Percentiles rank a stretch among this genome's conserved stretches.
These are phyloP conservation scores for Steinernema carpocapsae DNA, from an alignment of 2,888 invertebrate species.

Conservation along the genomic window DNA sequence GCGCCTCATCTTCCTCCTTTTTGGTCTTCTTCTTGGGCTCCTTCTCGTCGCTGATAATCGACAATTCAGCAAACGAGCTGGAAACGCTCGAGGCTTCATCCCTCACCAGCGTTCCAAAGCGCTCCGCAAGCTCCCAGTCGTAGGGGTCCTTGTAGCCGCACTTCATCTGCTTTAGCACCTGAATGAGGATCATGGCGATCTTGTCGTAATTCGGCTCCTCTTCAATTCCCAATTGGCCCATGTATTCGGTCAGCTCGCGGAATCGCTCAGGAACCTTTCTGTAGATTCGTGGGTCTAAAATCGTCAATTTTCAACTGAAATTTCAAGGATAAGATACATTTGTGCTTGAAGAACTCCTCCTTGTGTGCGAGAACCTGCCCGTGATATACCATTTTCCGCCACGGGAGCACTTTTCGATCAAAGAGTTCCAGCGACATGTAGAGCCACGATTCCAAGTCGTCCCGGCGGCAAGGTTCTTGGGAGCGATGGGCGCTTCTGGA, in stretches of 20 bases:
- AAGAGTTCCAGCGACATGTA: constrained; percentile 16
- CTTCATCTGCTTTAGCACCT: not conserved
- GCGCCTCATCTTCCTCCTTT: too few species aligned
- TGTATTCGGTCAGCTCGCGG: not conserved
- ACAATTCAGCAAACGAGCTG: too few species aligned
- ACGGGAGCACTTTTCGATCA: not conserved
- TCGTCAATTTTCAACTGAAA: not conserved
- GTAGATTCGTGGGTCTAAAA: constrained; percentile 1
- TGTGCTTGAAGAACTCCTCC: constrained; percentile 8
- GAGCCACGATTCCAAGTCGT: constrained; percentile 20
- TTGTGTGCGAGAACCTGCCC: not conserved
- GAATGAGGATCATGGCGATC: constrained; percentile 1
- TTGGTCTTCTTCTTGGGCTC: too few species aligned
- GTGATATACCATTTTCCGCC: constrained; percentile 11
- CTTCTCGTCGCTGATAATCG: too few species aligned
- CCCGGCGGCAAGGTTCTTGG: not conserved
- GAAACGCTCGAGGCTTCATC: too few species aligned
- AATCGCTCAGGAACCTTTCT: not conserved
- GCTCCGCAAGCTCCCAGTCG: not conserved
- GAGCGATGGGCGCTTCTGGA: not conserved
- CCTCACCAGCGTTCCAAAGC: too few species aligned
- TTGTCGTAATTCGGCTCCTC: constrained; percentile 17
- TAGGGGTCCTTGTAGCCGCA: constrained; percentile 1
- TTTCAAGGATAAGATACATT: not conserved
- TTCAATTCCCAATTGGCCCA: not conserved